Conservation (phyloP, 2,113 vertebrate species). For the Riparia riparia region DNA sequence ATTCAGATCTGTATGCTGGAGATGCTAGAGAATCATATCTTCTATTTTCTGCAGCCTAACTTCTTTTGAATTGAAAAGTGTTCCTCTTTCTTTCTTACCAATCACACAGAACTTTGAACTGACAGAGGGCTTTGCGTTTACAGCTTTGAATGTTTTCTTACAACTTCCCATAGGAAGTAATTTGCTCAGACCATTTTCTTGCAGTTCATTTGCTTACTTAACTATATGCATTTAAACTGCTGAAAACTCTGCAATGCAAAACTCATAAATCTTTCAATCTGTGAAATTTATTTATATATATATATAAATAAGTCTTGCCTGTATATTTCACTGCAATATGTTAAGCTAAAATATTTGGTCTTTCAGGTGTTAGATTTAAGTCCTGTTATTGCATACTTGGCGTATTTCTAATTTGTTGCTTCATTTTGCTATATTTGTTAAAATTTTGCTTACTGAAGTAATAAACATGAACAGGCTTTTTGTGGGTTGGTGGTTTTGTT, state of each 20-base stretch:
- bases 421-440: not conserved
- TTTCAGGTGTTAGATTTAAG: not conserved
- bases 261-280: not conserved
- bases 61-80: not conserved
- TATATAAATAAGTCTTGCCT: not conserved
- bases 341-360: not conserved
- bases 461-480: not conserved
- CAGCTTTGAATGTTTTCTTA: not conserved
- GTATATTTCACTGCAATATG: not conserved
- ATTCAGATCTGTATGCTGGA: not conserved
- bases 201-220: not conserved
- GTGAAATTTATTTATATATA: not conserved
- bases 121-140: not conserved
- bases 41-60: not conserved
- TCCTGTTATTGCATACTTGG: not conserved
- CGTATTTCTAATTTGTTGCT: not conserved
- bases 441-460: not conserved
- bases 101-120: not conserved
- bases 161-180: not conserved
- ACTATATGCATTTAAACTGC: not conserved
- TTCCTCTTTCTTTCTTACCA: not conserved
- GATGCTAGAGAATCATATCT: not conserved
- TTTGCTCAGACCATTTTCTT: not conserved
- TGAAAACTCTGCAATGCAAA: not conserved
- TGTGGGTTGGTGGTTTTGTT: not conserved